Evolutionary conservation across 2,113 vertebrate genomes (phyloP).

Genomic region (Erythrolamprus reginae): DNA sequence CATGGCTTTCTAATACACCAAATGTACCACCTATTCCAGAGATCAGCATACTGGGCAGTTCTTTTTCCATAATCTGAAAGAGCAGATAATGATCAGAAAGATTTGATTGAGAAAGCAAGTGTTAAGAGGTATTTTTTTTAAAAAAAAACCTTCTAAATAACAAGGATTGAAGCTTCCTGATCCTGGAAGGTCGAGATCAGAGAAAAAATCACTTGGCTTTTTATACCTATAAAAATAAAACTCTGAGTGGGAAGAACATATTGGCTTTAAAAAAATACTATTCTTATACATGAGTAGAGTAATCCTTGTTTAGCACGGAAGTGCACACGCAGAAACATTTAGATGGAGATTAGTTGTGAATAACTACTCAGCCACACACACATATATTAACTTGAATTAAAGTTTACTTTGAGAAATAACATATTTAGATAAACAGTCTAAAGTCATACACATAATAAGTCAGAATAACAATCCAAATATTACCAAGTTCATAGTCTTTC

Average conservation of each 20-base stretch:
- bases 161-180: not conserved
- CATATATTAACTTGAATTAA: too few relatives aligned
- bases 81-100: not conserved
- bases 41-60: constrained; percentile 57
- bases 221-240: not conserved
- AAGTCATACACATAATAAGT: too few relatives aligned
- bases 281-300: too few relatives aligned
- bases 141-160: not conserved
- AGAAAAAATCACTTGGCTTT: not conserved
- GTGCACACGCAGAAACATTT: too few relatives aligned
- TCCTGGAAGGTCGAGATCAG: not conserved
- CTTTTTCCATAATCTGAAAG: constrained; percentile 59
- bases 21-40: constrained; percentile 49
- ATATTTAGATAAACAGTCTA: too few relatives aligned
- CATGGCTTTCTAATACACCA: constrained; percentile 53
- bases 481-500: too few relatives aligned
- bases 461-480: too few relatives aligned
- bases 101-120: not conserved
- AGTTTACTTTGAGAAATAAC: too few relatives aligned
- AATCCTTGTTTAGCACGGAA: too few relatives aligned
- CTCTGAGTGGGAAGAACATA: not conserved
- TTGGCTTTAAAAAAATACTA: not conserved
- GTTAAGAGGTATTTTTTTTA: not conserved
- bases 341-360: too few relatives aligned
- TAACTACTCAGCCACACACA: too few relatives aligned